phyloP scores from a whole-genome alignment of 2,797 vertebrate genomes.

The Geotrypetes seraphini region DNA sequence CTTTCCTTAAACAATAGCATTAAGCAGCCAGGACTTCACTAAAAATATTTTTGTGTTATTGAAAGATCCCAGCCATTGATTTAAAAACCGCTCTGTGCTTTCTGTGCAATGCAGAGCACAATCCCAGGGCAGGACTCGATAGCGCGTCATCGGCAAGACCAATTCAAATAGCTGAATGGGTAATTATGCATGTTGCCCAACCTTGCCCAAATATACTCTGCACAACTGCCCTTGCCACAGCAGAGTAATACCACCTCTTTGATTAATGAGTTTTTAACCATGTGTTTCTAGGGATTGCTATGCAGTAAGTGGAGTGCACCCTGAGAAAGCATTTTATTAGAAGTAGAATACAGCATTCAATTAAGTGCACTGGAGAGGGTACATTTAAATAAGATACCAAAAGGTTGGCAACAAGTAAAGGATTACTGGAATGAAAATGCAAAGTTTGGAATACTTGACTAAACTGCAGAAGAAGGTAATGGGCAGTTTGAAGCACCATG shows the following conservation, averaged over 20 bases:
- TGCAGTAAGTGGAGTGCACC: background rate
- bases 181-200: background rate
- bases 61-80: accelerated
- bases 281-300: conserved; percentile 2
- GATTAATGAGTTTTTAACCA: conserved; percentile 10
- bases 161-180: accelerated
- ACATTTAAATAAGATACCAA: background rate
- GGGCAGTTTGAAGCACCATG: too few species aligned
- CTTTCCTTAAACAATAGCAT: background rate
- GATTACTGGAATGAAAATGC: too few species aligned
- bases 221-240: background rate
- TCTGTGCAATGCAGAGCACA: background rate
- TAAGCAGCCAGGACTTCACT: background rate
- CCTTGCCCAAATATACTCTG: background rate
- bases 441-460: too few species aligned
- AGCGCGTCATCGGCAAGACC: background rate
- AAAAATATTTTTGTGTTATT: background rate
- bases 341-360: background rate
- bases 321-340: too few species aligned
- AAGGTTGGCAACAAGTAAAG: too few species aligned
- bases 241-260: background rate
- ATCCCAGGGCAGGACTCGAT: background rate
- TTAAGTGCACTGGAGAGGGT: background rate
- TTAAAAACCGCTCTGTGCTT: background rate
- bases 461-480: too few species aligned